phyloP scores from a whole-genome alignment of 1,140 invertebrate species.

The Conus betulinus region DNA sequence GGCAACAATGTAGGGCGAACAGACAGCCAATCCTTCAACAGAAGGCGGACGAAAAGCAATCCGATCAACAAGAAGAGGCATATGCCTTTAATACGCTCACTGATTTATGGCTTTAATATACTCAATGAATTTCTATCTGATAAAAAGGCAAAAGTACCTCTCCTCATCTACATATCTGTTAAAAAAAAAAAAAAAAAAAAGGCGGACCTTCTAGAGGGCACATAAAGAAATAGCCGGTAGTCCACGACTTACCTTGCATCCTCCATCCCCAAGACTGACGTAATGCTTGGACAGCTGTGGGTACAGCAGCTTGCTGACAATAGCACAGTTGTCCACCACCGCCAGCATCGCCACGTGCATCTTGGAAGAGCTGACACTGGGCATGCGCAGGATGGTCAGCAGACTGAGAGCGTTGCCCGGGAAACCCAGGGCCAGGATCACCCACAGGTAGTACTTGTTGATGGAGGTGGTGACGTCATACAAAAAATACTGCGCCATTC shows the following conservation, averaged over 20 bases:
- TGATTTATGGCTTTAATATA: no score
- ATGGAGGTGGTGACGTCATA: conserved; percentile 43
- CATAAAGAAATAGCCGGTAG: background rate
- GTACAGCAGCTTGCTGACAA: conserved; percentile 54
- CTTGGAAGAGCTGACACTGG: conserved; percentile 58
- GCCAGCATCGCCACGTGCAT: conserved; percentile 58
- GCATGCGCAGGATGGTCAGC: conserved; percentile 58
- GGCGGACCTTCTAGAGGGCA: no score
- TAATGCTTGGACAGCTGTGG: conserved; percentile 50
- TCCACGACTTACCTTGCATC: conserved; percentile 44
- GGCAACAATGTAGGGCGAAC: no score
- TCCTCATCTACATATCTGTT: no score
- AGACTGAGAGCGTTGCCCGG: conserved; percentile 62
- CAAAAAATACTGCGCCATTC: conserved; percentile 32
- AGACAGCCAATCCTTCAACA: no score
- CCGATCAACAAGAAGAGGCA: no score
- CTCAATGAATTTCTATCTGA: no score
- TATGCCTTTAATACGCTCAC: no score
- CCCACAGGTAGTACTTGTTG: conserved; percentile 62
- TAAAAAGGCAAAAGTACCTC: no score
- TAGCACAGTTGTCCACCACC: conserved; percentile 46
- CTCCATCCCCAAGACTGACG: conserved; percentile 46
- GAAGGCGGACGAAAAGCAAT: no score
- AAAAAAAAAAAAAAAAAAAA: no score
- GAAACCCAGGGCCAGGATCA: conserved; percentile 58